phyloP scores from a whole-genome alignment of 2,797 vertebrate species.

The Enteromius radiatus region DNA sequence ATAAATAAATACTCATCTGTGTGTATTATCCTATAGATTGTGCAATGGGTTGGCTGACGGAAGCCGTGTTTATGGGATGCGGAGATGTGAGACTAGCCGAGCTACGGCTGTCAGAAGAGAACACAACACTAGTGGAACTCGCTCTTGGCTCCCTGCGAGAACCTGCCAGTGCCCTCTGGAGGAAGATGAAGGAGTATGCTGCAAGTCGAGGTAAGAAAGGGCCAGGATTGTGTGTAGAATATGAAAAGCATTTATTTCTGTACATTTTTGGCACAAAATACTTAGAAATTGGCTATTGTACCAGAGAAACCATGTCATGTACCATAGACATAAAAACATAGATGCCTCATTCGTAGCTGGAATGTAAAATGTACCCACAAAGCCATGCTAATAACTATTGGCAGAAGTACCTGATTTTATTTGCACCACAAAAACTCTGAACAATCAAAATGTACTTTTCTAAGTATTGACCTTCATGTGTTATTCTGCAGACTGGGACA shows the following conservation, averaged over 20 bases:
- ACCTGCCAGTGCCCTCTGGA: constrained; percentile 75
- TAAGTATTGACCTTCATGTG: background rate
- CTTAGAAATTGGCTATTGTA: background rate
- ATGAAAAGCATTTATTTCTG: background rate
- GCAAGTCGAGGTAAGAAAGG: constrained; percentile 74
- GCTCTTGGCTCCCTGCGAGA: constrained; percentile 77
- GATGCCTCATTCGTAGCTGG: background rate
- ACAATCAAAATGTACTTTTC: background rate
- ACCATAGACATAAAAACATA: background rate
- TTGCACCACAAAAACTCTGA: background rate
- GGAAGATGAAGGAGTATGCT: constrained; percentile 82
- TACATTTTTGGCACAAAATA: background rate
- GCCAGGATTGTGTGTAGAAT: background rate
- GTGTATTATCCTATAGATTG: constrained; percentile 61
- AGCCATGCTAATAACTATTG: background rate
- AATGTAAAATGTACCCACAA: background rate
- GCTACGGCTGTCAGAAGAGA: constrained; percentile 75
- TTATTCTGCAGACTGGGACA: constrained; percentile 79
- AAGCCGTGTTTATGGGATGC: constrained; percentile 75
- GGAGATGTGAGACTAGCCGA: constrained; percentile 75
- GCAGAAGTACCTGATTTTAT: background rate
- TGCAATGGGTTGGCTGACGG: constrained; percentile 76
- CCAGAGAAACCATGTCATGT: background rate
- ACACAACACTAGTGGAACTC: constrained; percentile 76
- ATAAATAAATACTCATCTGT: background rate